Conservation (phyloP, 2,888 invertebrate genomes). For the Punctoribates punctum region DNA sequence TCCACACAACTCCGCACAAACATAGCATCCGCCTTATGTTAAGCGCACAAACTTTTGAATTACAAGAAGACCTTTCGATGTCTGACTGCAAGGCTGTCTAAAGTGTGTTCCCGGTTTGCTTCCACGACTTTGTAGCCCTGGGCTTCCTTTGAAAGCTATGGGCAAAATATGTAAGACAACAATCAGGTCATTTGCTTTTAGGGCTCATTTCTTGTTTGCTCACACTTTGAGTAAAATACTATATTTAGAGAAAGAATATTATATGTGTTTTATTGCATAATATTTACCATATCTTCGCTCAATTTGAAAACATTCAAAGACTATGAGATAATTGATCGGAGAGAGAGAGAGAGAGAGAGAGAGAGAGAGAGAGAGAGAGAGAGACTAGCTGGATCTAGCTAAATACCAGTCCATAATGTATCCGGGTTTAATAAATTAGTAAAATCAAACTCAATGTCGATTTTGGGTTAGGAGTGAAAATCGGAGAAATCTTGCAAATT, state of each 20-base stretch:
- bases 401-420: no score
- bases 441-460: no score
- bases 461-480: no score
- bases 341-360: no score
- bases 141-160: no score
- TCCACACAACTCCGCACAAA: background rate
- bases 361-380: no score
- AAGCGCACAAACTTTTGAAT: background rate
- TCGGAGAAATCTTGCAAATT: background rate
- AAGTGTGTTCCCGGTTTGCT: slow-evolving; percentile 8
- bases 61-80: background rate
- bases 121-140: background rate
- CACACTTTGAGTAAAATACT: background rate
- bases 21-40: background rate
- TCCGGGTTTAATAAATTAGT: no score
- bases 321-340: no score
- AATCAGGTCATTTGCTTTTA: slow-evolving; percentile 2
- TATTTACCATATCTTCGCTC: no score
- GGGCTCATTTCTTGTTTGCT: slow-evolving; percentile 6
- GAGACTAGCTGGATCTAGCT: no score
- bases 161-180: background rate
- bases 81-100: background rate
- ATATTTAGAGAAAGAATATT: background rate
- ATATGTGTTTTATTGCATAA: no score
- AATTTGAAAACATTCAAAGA: no score